Base-by-base conservation (phyloP, 1,140 invertebrate species). In the Pseudomyrmex cubaensis region DNA sequence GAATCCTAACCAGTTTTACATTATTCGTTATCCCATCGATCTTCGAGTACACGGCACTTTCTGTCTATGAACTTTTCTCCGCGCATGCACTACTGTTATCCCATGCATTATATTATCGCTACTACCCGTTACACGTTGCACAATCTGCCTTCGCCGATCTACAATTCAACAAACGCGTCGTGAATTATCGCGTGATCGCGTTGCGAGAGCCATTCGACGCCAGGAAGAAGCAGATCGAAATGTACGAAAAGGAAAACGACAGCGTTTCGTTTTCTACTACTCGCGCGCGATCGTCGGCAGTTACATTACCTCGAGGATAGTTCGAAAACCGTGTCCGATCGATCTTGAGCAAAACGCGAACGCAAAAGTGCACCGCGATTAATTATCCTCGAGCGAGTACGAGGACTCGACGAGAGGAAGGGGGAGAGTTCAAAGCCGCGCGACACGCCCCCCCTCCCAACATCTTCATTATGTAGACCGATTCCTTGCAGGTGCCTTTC, bases 391-490 rank as follows among this genome's bases (percentile, higher is more conserved):
- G 76, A 83, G 35, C 69, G 48, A 44, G 52, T 48, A 35, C 15
- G 20, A 17, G 10, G 5, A 61, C 44, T 35, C 4, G 35, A 35
- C 35, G 35, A 35, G 35, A 7, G 48, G 44, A 48, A n/a, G 54
- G 48, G 46, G 61, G 52, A 56, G 46, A 10, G n/a, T 59, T 13
- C 44, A 54, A 50, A 61, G 44, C 20, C 15, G 35, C 63, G 10
- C 62, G 85, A 22, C 73, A 72, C 57, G 52, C 66, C 83, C 87
- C 87, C 7, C 35, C 2, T 5, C 7, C 87, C 89, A 87, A 90
- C 84, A 85, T 92, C 91, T 92, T 92, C 85, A 92, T 92, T 91
- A 89, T 85, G 90, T 90, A 89, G 87, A 90, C 87, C 87, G 89
- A 87, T 86, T 88, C 82, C 82, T 91, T 89, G 90, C 87, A 92